Percentiles rank a stretch among this genome's conserved stretches.
phyloP scores from a whole-genome alignment of 2,113 vertebrate genomes.

The Ariopsis seemanni region DNA sequence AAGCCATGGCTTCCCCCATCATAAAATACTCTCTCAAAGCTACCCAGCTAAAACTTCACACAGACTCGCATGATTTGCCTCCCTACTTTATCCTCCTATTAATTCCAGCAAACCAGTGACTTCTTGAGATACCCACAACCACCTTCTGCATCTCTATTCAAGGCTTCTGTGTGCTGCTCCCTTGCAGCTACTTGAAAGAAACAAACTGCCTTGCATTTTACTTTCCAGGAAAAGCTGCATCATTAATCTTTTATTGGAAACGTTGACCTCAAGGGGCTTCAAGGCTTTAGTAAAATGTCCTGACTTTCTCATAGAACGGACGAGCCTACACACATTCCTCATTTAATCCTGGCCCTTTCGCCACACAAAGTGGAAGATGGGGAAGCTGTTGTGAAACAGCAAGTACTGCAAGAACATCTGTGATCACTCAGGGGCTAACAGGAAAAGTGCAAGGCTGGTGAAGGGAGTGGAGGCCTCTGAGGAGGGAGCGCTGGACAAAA shows the following conservation, averaged over 20 bases:
- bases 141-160: background rate
- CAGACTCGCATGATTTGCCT: background rate
- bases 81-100: background rate
- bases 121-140: background rate
- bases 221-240: slow-evolving; percentile 1
- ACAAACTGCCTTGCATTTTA: background rate
- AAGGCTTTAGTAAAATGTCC: slow-evolving; percentile 4
- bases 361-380: background rate
- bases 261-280: background rate
- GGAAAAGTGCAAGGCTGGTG: slow-evolving; percentile 24
- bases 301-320: slow-evolving; percentile 3
- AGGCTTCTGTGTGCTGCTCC: background rate
- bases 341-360: background rate
- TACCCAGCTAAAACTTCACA: background rate
- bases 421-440: slow-evolving; percentile 24
- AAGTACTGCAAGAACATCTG: slow-evolving; percentile 43
- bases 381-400: slow-evolving; percentile 27
- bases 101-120: background rate
- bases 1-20: too few species aligned
- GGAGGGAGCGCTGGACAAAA: background rate
- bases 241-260: slow-evolving; percentile 14
- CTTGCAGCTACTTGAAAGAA: background rate
- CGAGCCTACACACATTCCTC: slow-evolving; percentile 9
- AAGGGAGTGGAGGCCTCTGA: slow-evolving; percentile 1
- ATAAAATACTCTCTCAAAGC: background rate